phyloP scores from a whole-genome alignment of 2,888 invertebrate genomes.

The Emmelina monodactyla region DNA sequence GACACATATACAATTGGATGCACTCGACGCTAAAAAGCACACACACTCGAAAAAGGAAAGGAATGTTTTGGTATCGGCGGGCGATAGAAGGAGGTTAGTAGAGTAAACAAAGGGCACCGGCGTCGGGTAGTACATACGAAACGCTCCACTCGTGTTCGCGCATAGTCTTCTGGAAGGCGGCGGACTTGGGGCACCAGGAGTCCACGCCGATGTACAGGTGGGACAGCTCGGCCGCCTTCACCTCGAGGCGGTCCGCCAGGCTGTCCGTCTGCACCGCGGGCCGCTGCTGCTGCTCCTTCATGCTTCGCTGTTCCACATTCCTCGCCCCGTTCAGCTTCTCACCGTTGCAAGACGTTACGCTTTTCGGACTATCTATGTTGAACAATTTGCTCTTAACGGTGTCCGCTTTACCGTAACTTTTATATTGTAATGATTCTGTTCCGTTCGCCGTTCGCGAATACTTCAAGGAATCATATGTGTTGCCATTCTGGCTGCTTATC shows the following conservation, averaged over 20 bases:
- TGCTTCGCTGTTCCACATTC: conserved; percentile 38
- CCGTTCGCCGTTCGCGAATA: conserved; percentile 62
- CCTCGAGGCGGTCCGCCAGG: conserved; percentile 59
- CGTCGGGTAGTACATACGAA: conserved; percentile 48
- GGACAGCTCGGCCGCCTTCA: conserved; percentile 67
- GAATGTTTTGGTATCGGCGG: not conserved
- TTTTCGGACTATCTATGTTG: conserved; percentile 57
- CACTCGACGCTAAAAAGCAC: conserved; percentile 11
- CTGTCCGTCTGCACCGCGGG: too few relatives aligned
- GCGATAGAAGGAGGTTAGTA: conserved; percentile 36
- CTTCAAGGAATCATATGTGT: conserved; percentile 57
- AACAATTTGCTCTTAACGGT: conserved; percentile 60
- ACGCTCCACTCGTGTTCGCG: conserved; percentile 66
- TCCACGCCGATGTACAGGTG: conserved; percentile 75
- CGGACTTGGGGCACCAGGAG: conserved; percentile 79
- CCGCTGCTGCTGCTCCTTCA: conserved; percentile 41
- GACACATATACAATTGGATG: not conserved
- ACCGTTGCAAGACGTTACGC: conserved; percentile 56
- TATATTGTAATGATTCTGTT: conserved; percentile 59
- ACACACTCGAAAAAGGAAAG: conserved; percentile 16
- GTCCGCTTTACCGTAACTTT: conserved; percentile 56
- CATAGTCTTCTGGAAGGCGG: conserved; percentile 63
- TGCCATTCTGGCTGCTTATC: conserved; percentile 52
- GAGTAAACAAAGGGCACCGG: conserved; percentile 9
- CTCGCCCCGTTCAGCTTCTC: conserved; percentile 51